A percentile compares a stretch with the other conserved stretches of the same genome.
Evolutionary conservation across 2,797 vertebrate genomes (phyloP).

Genomic region (Scolopax rusticola): DNA sequence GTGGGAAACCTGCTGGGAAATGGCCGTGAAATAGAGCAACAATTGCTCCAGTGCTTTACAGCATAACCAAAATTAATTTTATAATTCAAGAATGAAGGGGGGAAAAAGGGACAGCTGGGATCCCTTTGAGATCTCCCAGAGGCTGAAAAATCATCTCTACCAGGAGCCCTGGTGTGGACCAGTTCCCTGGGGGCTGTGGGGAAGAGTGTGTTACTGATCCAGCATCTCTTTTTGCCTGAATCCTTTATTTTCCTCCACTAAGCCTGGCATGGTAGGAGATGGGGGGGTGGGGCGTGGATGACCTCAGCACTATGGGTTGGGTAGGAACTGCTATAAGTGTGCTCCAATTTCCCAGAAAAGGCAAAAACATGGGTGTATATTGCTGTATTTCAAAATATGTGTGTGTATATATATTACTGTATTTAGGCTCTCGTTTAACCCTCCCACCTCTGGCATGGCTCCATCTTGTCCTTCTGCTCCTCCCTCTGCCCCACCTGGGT

Average conservation of each 20-base stretch:
- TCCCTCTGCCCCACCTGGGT: neutral
- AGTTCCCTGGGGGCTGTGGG: neutral
- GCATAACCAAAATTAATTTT: neutral
- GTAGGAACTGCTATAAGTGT: neutral
- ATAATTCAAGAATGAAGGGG: neutral
- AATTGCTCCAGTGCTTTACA: neutral
- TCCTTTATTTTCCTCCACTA: neutral
- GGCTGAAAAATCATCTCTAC: neutral
- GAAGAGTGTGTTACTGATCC: neutral
- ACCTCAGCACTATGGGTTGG: neutral
- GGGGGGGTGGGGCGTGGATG: neutral
- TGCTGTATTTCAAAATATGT: neutral
- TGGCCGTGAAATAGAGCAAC: neutral
- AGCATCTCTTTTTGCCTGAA: neutral
- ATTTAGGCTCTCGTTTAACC: neutral
- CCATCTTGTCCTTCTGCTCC: neutral
- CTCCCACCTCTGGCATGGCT: neutral
- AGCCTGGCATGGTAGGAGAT: fast-evolving
- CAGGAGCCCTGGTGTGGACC: fast-evolving
- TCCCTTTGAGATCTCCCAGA: neutral
- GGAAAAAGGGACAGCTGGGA: neutral
- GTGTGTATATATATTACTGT: neutral
- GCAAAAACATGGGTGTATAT: neutral
- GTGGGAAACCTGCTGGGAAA: neutral
- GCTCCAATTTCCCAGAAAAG: neutral